These are phyloP conservation scores for Pristionchus exspectatus DNA, from an alignment of 2,888 invertebrate species.

Conservation along the genomic window DNA sequence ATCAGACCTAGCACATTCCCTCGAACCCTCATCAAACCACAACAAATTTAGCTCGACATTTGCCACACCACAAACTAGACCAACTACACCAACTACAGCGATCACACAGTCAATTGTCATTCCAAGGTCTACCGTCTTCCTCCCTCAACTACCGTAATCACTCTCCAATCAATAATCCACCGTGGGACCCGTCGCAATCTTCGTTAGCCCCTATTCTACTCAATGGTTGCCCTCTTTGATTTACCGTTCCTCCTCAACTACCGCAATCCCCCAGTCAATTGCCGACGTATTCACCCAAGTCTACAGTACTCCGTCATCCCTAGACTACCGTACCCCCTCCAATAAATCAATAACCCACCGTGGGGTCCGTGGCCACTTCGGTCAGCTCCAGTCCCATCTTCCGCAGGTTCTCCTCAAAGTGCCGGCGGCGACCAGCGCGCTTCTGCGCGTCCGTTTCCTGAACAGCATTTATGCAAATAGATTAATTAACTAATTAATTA, in stretches of 20 bases:
- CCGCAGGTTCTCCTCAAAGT: conserved; percentile 68
- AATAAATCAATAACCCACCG: conserved; percentile 49
- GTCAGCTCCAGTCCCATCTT: conserved; percentile 62
- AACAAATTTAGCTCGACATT: no score
- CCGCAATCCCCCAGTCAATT: background rate
- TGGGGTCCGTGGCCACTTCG: conserved; percentile 56
- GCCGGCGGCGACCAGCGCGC: conserved; percentile 63
- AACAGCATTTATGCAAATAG: no score
- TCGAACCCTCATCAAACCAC: no score
- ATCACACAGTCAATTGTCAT: no score
- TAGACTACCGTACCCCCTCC: background rate
- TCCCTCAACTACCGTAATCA: no score
- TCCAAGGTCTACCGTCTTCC: no score
- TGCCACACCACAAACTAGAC: no score
- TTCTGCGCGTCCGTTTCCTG: conserved; percentile 51
- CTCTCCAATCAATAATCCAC: no score
- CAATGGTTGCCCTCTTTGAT: background rate
- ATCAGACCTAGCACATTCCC: no score
- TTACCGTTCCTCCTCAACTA: background rate
- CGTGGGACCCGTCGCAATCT: no score
- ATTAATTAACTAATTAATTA: background rate
- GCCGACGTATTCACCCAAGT: no score
- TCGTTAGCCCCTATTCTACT: background rate
- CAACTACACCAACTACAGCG: no score
- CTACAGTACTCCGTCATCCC: background rate